These are phyloP conservation scores for Physocephala rufipes DNA, from an alignment of 2,888 invertebrate species.

Conservation along the genomic window DNA sequence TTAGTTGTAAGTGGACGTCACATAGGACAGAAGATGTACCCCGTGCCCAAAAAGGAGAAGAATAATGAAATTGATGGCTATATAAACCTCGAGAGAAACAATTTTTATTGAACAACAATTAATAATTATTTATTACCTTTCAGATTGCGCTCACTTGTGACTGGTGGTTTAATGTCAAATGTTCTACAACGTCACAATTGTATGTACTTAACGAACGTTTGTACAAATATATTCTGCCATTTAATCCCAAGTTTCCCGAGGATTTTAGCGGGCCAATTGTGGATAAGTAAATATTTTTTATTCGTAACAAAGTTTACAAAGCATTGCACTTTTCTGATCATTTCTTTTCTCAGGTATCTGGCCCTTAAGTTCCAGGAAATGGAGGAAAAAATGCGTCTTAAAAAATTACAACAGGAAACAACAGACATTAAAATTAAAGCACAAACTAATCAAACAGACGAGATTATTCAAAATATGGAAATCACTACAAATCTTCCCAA, in stretches of 20 bases:
- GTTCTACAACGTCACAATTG: conserved; percentile 82
- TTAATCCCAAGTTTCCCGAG: conserved; percentile 88
- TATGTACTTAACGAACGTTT: conserved; percentile 89
- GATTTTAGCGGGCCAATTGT: conserved; percentile 89
- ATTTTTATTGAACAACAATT: no score
- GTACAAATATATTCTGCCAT: conserved; percentile 87
- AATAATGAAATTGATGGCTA: no score
- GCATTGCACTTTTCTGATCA: background rate
- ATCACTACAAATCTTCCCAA: conserved; percentile 16
- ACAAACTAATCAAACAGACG: conserved; percentile 14
- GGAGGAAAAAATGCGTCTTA: conserved; percentile 81
- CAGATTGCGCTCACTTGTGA: conserved; percentile 84
- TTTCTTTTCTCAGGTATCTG: conserved; percentile 71
- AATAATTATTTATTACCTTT: no score
- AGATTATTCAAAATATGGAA: conserved; percentile 3
- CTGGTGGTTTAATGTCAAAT: conserved; percentile 94
- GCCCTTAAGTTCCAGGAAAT: conserved; percentile 86
- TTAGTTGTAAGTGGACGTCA: no score
- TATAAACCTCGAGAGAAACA: no score
- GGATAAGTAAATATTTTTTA: conserved; percentile 77
- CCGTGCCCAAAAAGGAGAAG: no score
- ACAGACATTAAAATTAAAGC: background rate
- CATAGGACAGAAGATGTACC: no score
- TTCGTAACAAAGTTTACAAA: background rate
- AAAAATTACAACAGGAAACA: conserved; percentile 57